Base-by-base conservation (phyloP, 1,140 invertebrate genomes). In the Bombyx mori region DNA sequence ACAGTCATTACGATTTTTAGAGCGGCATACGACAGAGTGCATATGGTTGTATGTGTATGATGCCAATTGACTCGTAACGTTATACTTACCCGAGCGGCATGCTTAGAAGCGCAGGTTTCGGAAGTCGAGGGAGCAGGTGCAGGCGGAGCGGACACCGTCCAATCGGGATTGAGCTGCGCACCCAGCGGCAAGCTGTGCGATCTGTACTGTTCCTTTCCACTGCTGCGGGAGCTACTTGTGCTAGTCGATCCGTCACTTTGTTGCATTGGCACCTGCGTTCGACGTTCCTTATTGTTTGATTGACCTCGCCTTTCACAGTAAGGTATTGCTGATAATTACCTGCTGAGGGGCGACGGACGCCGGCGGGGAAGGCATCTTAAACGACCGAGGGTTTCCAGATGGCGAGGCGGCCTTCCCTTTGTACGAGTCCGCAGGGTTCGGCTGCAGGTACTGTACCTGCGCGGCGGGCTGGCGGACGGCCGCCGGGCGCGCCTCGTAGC, bases 131-230 rank as follows among this genome's bases (percentile, higher is more conserved):
- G 67, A 10, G 61, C 65, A 51, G 73, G 66, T 12, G 71, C 54
- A 26, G 63, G 42, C 46, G 73, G 71, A 57, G 67, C 65, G 54
- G 56, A 69, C 26, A 81, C 74, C 42, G 68, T 62, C 83, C 83
- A 86, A 52, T 87, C 84, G 1, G 80, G 60, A 62, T 73, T 73
- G 52, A 85, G 69, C 67, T 84, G 79, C 50, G 90, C 82, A 59
- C 89, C 90, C n/a, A 91, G 69, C 4, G 90, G 90, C 62, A 91
- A 61, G 69, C 89, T 90, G 66, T 90, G 90, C 51, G 90, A 91
- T 10, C 90, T 85, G 73, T 85, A 90, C 71, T 89, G 90, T 63
- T 91, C 90, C 69, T 82, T 77, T 51, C 61, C 57, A 51, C 70
- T 35, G 26, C 26, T 5, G 26, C 26, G 26, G 26, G 26, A 5